A percentile compares a stretch with the other conserved stretches of the same genome.
phyloP scores from a whole-genome alignment of 2,888 invertebrate species.

The Drosophila meridiana region DNA sequence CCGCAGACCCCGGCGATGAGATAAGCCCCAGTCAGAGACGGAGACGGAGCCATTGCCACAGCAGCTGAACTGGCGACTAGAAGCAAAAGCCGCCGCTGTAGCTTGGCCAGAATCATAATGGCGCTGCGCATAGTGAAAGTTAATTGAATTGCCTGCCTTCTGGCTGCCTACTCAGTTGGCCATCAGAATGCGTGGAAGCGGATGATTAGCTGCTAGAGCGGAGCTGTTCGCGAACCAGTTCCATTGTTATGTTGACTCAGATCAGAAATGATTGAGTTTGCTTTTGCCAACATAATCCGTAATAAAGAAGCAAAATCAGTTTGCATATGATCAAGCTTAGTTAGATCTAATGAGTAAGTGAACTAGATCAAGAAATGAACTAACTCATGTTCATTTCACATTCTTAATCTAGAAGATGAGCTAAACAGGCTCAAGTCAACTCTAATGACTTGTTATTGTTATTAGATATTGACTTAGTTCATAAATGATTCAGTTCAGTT shows the following conservation, averaged over 20 bases:
- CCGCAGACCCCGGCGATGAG: constrained; percentile 36
- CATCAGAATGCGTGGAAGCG: constrained; percentile 3
- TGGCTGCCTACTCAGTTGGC: constrained; percentile 21
- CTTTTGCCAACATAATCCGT: background rate
- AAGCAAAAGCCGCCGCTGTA: constrained; percentile 25
- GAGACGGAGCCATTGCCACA: constrained; percentile 12
- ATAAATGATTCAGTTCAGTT: background rate
- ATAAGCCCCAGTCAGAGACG: constrained; percentile 41
- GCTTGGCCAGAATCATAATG: constrained; percentile 50
- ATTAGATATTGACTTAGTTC: background rate
- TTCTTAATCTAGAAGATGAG: background rate
- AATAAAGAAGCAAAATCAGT: background rate
- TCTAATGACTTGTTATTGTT: no score
- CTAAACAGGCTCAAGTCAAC: background rate
- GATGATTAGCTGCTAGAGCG: constrained; percentile 11
- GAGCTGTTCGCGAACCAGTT: constrained; percentile 3
- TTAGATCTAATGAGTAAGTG: background rate
- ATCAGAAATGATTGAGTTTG: background rate
- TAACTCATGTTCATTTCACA: background rate
- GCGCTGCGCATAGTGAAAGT: constrained; percentile 52
- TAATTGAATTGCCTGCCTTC: constrained; percentile 53
- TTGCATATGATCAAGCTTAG: background rate
- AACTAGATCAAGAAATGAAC: background rate
- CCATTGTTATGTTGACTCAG: background rate
- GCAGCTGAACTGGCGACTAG: constrained; percentile 24